Base-by-base conservation (phyloP, 2,797 vertebrate species). In the Leptatherina wallacei region DNA sequence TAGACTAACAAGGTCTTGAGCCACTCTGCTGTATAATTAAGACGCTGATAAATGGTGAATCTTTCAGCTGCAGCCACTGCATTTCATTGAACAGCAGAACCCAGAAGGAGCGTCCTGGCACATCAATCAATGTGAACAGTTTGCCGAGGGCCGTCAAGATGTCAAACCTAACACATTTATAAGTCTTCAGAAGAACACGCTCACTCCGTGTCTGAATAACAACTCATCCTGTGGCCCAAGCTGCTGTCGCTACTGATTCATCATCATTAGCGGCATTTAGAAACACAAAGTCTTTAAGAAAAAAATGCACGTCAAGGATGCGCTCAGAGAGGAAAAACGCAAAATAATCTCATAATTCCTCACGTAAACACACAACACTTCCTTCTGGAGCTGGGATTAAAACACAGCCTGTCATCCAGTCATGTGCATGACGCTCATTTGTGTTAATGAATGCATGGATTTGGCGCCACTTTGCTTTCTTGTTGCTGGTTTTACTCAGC, bases 41-140 rank as follows among this genome's bases (percentile, higher is more conserved):
- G 90, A 88, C 84, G 80, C 85, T 90, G 91, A 94, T 90, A 92
- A 89, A 92, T 90, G 89, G 78, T 44, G 71, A 82, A 86, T 88
- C 74, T 89, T 82, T 87, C 82, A 76, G 80, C 79, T 73, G 86
- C 83, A 86, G 82, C 77, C 77, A 65, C 63, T 5, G 49, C 80
- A 42, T 90, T 87, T 90, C 80, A 88, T 85, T 85, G 82, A 86
- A 82, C 33, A 56, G 40, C 82, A 51, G 85, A 62, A 57, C 80
- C 83, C 79, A 66, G 82, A 65, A 84, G 75, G 75, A 85, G 79
- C 44, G 24, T 61, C 68, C 74, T 63, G 85, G 84, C 77, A 79
- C 91, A 95, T 94, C 93, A 93, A 94, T 95, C 93, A 94, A 85
- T 81, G 84, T 71, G 88, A 92, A 90, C 90, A 91, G 91, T 93